A percentile compares a stretch with the other conserved stretches of the same genome.
These are phyloP conservation scores for Patella ulyssiponensis DNA, from an alignment of 2,888 invertebrate genomes.

Conservation along the genomic window DNA sequence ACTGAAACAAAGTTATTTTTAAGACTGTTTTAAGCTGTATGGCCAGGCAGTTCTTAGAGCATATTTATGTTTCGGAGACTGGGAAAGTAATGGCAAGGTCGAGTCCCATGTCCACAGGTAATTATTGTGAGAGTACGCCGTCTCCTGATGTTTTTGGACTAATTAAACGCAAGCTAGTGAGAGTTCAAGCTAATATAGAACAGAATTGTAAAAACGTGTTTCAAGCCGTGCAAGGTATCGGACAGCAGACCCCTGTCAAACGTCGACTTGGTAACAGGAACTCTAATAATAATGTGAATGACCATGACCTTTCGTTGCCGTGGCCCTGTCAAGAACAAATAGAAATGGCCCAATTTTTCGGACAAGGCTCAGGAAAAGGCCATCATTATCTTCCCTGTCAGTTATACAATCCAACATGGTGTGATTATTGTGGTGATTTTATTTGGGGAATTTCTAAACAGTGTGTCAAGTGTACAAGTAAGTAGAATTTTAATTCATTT, in stretches of 20 bases:
- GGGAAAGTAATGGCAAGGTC: conserved; percentile 31
- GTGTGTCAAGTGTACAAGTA: conserved; percentile 73
- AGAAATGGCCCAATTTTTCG: conserved; percentile 62
- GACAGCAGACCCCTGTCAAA: background rate
- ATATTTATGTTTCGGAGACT: background rate
- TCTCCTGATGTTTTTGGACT: conserved; percentile 51
- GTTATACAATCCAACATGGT: conserved; percentile 73
- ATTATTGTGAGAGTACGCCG: background rate
- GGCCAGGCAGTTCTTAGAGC: no score
- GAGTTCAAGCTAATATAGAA: conserved; percentile 40
- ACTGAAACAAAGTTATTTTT: no score
- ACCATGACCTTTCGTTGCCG: conserved; percentile 21
- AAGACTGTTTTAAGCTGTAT: no score
- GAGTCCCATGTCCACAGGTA: background rate
- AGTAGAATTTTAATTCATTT: conserved; percentile 48
- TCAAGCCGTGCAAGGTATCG: conserved; percentile 26
- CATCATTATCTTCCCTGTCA: conserved; percentile 60
- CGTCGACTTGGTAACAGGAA: background rate
- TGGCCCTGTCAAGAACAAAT: conserved; percentile 48
- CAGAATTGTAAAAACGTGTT: conserved; percentile 41
- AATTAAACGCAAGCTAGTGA: conserved; percentile 43
- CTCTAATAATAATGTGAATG: conserved; percentile 8
- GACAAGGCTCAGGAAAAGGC: conserved; percentile 44
- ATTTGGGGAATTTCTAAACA: conserved; percentile 74
- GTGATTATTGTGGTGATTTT: conserved; percentile 75